Evolutionary conservation across 2,797 vertebrate genomes (phyloP), one percentile per base, ranked within the genome.

Genomic region (Glyptemys insculpta): DNA sequence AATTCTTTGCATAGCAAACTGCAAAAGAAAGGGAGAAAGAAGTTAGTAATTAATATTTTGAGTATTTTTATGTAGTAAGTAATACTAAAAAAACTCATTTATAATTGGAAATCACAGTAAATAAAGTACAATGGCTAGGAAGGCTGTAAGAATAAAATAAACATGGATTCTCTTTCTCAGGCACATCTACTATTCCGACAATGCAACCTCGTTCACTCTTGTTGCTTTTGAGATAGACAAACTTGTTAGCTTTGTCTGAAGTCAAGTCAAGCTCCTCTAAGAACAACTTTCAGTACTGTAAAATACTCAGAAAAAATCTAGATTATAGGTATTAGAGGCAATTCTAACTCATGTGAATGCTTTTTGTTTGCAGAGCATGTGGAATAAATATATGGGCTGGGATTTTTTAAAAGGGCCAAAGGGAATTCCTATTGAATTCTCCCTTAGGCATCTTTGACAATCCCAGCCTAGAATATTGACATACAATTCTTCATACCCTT

Each of bases 1-100:
- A 99, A 97, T 99, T 99, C 98, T 99, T 99, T 87, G 99, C 99
- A 0, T 99, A 99, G 96, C 99, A 99, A 94, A 99, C 99, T 99
- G 98, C 57, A 94, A 47, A 74, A 97, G 76, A 95, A 86, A 29
- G 11, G 84, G 8, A 2, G 34, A 74, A 89, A 86, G 49, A 85
- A 76, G 76, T 23, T 81, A 52, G 29, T 76, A 41, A 87, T 12
- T 49, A n/a, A 3, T 21, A 0, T 37, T 84, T 8, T 83, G 37
- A 78, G 41, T 59, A 76, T 37, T 82, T 93, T 82, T 83, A 34
- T 11, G 4, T 49, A 4, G 6, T 62, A 82, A 89, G 23, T 53
- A 4, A 29, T 25, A 76, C 12, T 76, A 74, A 12, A 74, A 72
- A 44, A 27, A 6, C 41, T 44, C 41, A 50, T 50, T 50, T 50